Conservation (phyloP, 2,888 invertebrate species). For the Pristionchus japonicus region DNA sequence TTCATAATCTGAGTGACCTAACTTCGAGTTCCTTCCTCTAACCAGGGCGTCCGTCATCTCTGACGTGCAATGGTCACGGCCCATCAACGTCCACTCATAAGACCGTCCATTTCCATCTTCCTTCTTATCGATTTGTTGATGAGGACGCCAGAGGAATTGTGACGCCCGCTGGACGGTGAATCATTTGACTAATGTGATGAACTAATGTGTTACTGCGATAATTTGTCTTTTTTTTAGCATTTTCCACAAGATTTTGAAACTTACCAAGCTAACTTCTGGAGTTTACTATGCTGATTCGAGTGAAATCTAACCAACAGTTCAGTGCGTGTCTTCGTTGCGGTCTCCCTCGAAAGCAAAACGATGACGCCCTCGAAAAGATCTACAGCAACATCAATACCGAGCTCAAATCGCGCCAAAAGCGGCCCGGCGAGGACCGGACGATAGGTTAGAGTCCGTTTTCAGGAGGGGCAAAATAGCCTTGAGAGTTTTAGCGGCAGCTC, state of each 20-base stretch:
- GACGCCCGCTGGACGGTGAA: constrained; percentile 39
- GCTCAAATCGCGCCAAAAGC: not conserved
- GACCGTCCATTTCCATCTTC: constrained; percentile 65
- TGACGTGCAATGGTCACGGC: constrained; percentile 30
- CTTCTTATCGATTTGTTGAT: constrained; percentile 61
- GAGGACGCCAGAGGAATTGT: constrained; percentile 57
- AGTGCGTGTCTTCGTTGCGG: constrained; percentile 46
- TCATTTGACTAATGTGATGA: not conserved
- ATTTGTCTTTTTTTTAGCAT: too few species aligned
- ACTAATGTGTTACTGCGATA: not conserved
- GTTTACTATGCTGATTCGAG: too few species aligned
- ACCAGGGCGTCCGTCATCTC: constrained; percentile 42
- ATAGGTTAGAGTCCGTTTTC: not conserved
- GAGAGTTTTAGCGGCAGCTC: constrained; percentile 48
- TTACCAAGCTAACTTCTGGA: too few species aligned
- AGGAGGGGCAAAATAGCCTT: not conserved
- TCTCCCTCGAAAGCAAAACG: constrained; percentile 42
- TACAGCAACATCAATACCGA: constrained; percentile 50
- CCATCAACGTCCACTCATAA: not conserved
- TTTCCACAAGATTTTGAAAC: too few species aligned
- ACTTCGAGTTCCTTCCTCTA: not conserved
- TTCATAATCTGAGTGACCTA: not conserved
- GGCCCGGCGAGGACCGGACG: not conserved
- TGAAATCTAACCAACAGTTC: not conserved
- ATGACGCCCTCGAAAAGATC: constrained; percentile 55